Percentiles rank a stretch among this genome's conserved stretches.
Conservation (phyloP, 2,888 invertebrate genomes). For the Rhopalosiphum nymphaeae region DNA sequence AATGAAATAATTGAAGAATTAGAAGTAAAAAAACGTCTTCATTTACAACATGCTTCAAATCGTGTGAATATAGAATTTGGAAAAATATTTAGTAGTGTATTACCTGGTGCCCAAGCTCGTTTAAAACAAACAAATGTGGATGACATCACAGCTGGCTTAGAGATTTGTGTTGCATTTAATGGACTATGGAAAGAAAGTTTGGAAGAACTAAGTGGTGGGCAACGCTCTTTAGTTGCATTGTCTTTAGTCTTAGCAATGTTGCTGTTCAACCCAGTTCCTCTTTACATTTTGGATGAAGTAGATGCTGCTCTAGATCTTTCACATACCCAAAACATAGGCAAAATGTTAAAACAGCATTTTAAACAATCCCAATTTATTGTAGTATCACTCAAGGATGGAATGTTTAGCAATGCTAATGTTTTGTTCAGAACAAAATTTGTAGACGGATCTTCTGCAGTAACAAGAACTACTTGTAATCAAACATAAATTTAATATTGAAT, state of each 20-base stretch:
- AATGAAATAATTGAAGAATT: constrained; percentile 85
- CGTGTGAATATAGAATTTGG: constrained; percentile 94
- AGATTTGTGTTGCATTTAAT: constrained; percentile 90
- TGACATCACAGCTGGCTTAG: constrained; percentile 86
- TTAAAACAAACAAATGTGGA: constrained; percentile 83
- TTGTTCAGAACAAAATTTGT: constrained; percentile 94
- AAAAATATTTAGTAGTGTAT: constrained; percentile 89
- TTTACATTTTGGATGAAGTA: constrained; percentile 98
- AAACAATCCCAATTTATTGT: constrained; percentile 95
- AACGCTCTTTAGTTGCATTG: constrained; percentile 94
- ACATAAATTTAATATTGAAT: neutral
- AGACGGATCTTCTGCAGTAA: constrained; percentile 93
- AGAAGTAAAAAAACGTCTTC: constrained; percentile 90
- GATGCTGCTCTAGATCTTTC: constrained; percentile 98
- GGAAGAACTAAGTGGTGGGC: constrained; percentile 96
- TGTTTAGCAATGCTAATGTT: constrained; percentile 99
- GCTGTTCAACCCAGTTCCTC: constrained; percentile 96
- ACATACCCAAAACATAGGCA: constrained; percentile 98
- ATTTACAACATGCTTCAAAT: constrained; percentile 85
- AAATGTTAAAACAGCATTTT: constrained; percentile 92
- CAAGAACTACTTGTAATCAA: constrained; percentile 72
- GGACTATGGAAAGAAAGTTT: constrained; percentile 96
- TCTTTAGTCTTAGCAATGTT: constrained; percentile 96
- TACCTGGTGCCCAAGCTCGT: constrained; percentile 91
- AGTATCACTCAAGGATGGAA: constrained; percentile 98